Percentiles rank a stretch among this genome's conserved stretches.
Conservation (phyloP, 2,797 vertebrate species). For the Lepilemur septentrionalis region DNA sequence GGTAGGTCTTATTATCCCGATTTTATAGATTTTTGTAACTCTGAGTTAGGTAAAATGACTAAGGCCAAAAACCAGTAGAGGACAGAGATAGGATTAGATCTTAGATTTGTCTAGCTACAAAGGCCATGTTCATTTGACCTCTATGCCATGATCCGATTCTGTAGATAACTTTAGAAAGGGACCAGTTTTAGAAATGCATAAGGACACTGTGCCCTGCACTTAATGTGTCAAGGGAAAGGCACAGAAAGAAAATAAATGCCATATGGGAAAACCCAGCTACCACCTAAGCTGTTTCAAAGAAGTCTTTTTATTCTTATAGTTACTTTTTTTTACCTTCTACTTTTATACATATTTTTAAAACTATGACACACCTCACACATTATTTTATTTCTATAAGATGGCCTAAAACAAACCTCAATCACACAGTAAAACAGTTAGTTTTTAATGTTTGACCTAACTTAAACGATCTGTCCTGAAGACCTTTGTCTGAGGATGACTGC, state of each 20-base stretch:
- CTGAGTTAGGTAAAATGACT: neutral
- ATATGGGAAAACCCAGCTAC: neutral
- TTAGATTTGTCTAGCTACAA: neutral
- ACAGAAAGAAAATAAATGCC: neutral
- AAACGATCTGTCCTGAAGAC: neutral
- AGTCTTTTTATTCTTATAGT: neutral
- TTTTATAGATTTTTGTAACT: neutral
- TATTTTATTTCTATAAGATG: constrained; percentile 23
- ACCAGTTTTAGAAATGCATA: neutral
- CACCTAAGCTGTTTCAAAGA: neutral
- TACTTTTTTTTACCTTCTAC: neutral
- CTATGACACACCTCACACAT: neutral
- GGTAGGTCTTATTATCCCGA: neutral
- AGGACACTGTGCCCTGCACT: neutral
- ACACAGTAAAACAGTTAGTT: neutral
- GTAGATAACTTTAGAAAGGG: neutral
- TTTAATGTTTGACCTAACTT: neutral
- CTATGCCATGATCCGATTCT: neutral
- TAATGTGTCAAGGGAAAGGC: neutral
- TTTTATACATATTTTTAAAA: neutral
- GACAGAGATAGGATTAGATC: neutral
- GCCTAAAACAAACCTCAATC: neutral
- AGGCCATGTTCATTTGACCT: neutral
- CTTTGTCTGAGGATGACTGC: neutral
- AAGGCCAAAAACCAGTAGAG: neutral